Evolutionary conservation across 2,888 invertebrate species (phyloP).

Genomic region (Aethes cnicana): DNA sequence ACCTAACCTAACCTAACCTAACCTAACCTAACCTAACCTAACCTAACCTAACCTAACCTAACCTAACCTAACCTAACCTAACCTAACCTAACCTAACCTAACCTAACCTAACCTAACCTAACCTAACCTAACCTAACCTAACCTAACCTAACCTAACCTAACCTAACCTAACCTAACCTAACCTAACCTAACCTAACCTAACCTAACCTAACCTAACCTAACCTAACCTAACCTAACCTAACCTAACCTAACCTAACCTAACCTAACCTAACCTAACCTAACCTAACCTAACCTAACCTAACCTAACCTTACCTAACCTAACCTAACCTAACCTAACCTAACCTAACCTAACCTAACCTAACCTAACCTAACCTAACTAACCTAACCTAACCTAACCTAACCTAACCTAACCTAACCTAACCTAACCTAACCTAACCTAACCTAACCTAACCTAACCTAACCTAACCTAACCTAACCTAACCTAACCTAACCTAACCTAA

Average conservation of each 20-base stretch:
- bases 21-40: constrained; percentile 19
- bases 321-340: background rate
- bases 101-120: constrained; percentile 19
- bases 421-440: constrained; percentile 10
- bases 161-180: constrained; percentile 4
- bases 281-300: background rate
- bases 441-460: constrained; percentile 8
- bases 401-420: constrained; percentile 8
- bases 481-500: constrained; percentile 8
- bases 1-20: constrained; percentile 19
- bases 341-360: background rate
- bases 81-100: constrained; percentile 19
- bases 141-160: constrained; percentile 5
- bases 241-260: constrained; percentile 12
- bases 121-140: constrained; percentile 19
- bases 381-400: constrained; percentile 6
- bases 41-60: constrained; percentile 19
- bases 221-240: constrained; percentile 10
- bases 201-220: constrained; percentile 5
- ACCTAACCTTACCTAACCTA: background rate
- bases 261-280: background rate
- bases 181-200: constrained; percentile 5
- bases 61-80: constrained; percentile 19
- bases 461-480: constrained; percentile 8
- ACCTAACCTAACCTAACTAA: background rate